These are phyloP conservation scores for Macrotus californicus DNA, from an alignment of 2,113 vertebrate species.

Conservation along the genomic window DNA sequence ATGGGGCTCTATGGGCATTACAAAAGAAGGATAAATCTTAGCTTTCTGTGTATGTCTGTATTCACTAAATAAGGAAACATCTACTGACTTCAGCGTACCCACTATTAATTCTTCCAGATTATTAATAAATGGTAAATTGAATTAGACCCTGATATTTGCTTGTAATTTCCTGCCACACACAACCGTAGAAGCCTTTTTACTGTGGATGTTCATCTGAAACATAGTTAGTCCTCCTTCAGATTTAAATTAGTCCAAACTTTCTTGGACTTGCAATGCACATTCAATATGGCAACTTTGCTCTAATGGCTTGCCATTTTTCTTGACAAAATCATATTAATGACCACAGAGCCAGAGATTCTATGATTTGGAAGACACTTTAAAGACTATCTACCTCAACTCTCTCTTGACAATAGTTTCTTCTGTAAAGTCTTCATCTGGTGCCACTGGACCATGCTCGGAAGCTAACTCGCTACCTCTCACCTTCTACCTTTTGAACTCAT, in stretches of 20 bases:
- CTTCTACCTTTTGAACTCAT: background rate
- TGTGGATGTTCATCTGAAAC: background rate
- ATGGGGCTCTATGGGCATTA: background rate
- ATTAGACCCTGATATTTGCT: background rate
- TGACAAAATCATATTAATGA: background rate
- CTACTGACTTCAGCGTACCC: background rate
- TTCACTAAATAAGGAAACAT: background rate
- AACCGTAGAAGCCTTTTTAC: background rate
- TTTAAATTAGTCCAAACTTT: background rate
- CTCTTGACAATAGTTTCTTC: background rate
- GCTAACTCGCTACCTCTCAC: background rate
- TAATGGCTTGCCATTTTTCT: background rate
- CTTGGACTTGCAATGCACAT: background rate
- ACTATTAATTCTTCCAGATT: background rate
- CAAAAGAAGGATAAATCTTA: background rate
- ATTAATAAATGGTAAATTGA: background rate
- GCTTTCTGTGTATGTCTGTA: background rate
- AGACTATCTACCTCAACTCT: background rate
- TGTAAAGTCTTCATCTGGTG: background rate
- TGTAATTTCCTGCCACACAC: background rate
- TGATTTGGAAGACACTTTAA: background rate
- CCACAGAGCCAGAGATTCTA: background rate
- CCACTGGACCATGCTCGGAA: background rate
- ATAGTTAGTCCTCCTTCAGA: background rate
- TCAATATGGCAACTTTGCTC: background rate